A percentile compares a stretch with the other conserved stretches of the same genome.
These are phyloP conservation scores for Theristicus caerulescens DNA, from an alignment of 2,113 vertebrate species.

Conservation along the genomic window DNA sequence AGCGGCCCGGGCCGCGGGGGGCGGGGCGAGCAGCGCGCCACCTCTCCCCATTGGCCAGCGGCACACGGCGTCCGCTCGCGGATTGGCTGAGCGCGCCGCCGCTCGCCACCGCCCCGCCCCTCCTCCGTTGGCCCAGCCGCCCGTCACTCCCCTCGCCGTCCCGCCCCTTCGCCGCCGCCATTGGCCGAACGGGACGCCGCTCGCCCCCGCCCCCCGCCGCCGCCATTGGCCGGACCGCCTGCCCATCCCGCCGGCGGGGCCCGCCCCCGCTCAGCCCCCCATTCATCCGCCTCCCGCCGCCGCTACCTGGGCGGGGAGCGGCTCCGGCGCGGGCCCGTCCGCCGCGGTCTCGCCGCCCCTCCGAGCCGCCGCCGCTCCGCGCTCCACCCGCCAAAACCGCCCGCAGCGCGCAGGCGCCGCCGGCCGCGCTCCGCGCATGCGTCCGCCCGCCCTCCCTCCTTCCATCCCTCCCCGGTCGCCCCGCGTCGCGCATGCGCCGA, in stretches of 20 bases:
- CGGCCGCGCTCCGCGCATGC: constrained; percentile 59
- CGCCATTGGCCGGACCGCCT: neutral
- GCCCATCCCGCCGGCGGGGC: neutral
- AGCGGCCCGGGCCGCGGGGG: neutral
- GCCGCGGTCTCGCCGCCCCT: constrained; percentile 18
- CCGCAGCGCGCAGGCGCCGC: constrained; percentile 67
- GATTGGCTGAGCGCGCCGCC: neutral
- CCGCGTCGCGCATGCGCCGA: constrained; percentile 50
- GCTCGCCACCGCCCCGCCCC: neutral
- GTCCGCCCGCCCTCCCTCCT: constrained; percentile 9
- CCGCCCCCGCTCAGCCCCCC: neutral
- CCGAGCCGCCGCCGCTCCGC: neutral
- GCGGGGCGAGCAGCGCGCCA: neutral
- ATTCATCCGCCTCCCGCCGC: constrained; percentile 25
- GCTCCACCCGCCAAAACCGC: constrained; percentile 75
- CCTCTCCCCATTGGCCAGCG: neutral
- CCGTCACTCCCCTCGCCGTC: neutral
- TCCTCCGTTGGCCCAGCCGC: neutral
- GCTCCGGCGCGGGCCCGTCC: constrained; percentile 34
- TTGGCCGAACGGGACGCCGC: neutral
- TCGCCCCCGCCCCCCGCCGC: neutral
- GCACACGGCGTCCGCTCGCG: too few relatives aligned
- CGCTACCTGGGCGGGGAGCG: constrained; percentile 39
- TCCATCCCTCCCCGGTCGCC: neutral
- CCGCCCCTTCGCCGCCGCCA: neutral